phyloP scores from a whole-genome alignment of 2,888 invertebrate species.

The Tupiocoris notatus region DNA sequence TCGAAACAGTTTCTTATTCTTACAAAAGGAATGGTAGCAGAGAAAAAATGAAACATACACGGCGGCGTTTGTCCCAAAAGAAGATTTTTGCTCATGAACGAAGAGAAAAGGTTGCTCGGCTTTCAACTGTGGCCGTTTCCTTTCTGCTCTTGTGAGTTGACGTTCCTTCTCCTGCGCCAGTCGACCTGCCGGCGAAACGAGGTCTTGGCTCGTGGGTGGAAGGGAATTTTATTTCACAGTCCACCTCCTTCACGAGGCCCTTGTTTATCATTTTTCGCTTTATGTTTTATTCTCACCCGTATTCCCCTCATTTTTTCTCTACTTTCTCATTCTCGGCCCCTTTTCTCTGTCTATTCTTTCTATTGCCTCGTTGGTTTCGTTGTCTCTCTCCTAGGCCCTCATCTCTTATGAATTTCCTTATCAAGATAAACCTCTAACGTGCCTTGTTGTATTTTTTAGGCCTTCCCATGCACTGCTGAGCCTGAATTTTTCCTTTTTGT shows the following conservation, averaged over 20 bases:
- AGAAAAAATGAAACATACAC: no score
- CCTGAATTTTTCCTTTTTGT: no score
- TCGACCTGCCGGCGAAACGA: background rate
- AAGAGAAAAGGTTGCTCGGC: no score
- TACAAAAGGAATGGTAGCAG: no score
- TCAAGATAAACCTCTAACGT: slow-evolving; percentile 27
- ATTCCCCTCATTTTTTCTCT: background rate
- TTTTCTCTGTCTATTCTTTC: background rate
- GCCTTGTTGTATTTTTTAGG: slow-evolving; percentile 13
- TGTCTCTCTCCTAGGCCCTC: background rate
- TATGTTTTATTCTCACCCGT: background rate
- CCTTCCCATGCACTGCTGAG: background rate
- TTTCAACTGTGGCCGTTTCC: background rate
- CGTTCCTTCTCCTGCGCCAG: background rate
- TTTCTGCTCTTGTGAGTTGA: background rate
- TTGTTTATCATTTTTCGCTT: background rate
- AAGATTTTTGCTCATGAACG: no score
- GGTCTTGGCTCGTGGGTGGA: background rate
- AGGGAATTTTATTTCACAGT: background rate
- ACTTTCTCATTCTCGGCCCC: background rate
- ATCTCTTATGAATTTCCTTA: slow-evolving; percentile 34
- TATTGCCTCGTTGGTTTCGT: background rate
- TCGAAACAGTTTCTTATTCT: no score
- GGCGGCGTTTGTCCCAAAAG: no score
- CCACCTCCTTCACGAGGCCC: background rate